phyloP scores from a whole-genome alignment of 2,113 vertebrate species.

The Brachirus orientalis region DNA sequence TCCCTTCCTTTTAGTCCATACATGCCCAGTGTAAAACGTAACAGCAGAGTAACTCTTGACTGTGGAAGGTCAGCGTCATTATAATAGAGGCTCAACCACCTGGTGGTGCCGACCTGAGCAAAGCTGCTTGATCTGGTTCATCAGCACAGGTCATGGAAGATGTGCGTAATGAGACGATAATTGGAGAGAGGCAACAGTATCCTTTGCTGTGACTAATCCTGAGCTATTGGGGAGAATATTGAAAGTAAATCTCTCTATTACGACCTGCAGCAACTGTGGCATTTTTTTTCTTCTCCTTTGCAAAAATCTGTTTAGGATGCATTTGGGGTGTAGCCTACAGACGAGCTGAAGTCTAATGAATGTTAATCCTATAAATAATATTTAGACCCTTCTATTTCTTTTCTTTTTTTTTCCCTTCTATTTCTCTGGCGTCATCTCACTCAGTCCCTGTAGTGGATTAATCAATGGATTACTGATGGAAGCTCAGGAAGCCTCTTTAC shows the following conservation, averaged over 20 bases:
- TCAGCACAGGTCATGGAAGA: constrained; percentile 57
- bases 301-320: constrained; percentile 67
- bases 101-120: constrained; percentile 39
- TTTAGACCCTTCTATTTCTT: constrained; percentile 24
- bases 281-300: constrained; percentile 20
- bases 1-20: too few species aligned
- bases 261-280: constrained; percentile 40
- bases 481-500: constrained; percentile 31
- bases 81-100: constrained; percentile 32
- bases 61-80: constrained; percentile 41
- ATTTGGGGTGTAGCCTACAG: background rate
- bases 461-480: constrained; percentile 51
- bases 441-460: constrained; percentile 39
- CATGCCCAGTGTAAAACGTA: too few species aligned
- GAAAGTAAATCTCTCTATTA: constrained; percentile 67
- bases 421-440: constrained; percentile 13
- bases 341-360: constrained; percentile 66
- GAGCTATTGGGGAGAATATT: constrained; percentile 64
- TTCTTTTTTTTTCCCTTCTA: constrained; percentile 27
- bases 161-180: constrained; percentile 61
- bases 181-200: constrained; percentile 41
- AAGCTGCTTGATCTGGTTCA: constrained; percentile 66
- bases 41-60: constrained; percentile 23
- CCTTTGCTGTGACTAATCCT: constrained; percentile 67
- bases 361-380: constrained; percentile 65